phyloP scores from a whole-genome alignment of 2,888 invertebrate genomes.

The Halictus quadricinctus region DNA sequence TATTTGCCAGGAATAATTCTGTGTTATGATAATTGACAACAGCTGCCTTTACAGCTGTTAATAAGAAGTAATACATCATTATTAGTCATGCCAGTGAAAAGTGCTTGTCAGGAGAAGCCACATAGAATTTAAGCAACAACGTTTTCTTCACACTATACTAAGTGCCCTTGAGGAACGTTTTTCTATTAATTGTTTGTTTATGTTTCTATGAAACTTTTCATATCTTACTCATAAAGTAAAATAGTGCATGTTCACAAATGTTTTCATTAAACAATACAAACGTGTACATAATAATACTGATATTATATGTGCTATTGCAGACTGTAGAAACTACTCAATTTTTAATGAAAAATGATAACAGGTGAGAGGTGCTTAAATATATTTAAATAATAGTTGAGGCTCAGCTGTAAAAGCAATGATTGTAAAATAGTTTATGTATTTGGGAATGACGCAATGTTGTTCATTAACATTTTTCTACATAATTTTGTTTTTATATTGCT shows the following conservation, averaged over 20 bases:
- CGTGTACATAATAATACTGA: constrained; percentile 41
- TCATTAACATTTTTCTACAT: not conserved
- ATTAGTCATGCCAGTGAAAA: constrained; percentile 58
- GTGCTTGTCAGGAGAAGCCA: constrained; percentile 40
- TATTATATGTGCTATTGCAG: constrained; percentile 38
- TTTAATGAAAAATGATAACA: constrained; percentile 31
- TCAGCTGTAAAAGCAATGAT: not conserved
- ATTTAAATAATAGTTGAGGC: not conserved
- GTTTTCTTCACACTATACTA: constrained; percentile 15
- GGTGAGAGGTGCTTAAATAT: constrained; percentile 47
- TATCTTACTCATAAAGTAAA: not conserved
- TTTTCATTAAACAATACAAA: constrained; percentile 37
- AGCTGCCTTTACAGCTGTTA: constrained; percentile 75
- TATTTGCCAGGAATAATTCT: constrained; percentile 76
- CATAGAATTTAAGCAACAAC: constrained; percentile 25
- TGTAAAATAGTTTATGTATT: not conserved
- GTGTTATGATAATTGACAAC: constrained; percentile 77
- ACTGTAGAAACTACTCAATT: constrained; percentile 36
- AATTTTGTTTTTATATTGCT: not conserved
- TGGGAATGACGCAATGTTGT: not conserved
- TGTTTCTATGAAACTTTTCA: constrained; percentile 13
- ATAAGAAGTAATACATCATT: constrained; percentile 60
- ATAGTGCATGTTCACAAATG: constrained; percentile 44
- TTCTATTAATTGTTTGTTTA: not conserved
- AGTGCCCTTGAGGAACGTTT: constrained; percentile 4